Evolutionary conservation across 2,888 invertebrate species (phyloP).

Genomic region (Vesta saturnalis): DNA sequence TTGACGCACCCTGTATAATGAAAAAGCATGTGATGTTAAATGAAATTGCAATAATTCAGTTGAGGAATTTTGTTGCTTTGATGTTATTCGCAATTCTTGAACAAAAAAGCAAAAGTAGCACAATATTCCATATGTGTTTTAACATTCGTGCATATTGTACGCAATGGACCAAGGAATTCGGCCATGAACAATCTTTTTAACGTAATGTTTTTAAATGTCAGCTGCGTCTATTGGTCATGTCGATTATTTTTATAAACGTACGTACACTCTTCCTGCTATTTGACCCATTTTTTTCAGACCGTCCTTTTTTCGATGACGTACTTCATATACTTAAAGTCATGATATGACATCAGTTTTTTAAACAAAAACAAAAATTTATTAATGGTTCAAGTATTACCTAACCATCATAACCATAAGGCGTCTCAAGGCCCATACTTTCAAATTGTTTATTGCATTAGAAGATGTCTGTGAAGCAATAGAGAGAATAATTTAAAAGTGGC

Average conservation of each 20-base stretch:
- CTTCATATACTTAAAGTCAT: not conserved
- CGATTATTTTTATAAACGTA: constrained; percentile 4
- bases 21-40: no score
- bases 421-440: constrained; percentile 30
- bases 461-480: constrained; percentile 25
- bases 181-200: constrained; percentile 19
- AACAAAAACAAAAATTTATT: constrained; percentile 20
- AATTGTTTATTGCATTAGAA: constrained; percentile 24
- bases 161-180: constrained; percentile 25
- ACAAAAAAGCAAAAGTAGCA: not conserved
- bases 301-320: constrained; percentile 15
- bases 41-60: no score
- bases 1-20: no score
- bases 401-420: constrained; percentile 14
- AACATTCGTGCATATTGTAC: no score
- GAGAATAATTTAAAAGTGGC: constrained; percentile 27
- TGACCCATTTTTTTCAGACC: constrained; percentile 23
- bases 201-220: constrained; percentile 26
- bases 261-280: constrained; percentile 17
- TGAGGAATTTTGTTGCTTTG: no score
- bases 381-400: constrained; percentile 24
- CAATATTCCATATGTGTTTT: constrained; percentile 4
- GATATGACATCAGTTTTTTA: constrained; percentile 18
- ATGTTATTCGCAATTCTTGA: not conserved
- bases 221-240: constrained; percentile 17